These are phyloP conservation scores for Theristicus caerulescens DNA, from an alignment of 2,113 vertebrate species.

Conservation along the genomic window DNA sequence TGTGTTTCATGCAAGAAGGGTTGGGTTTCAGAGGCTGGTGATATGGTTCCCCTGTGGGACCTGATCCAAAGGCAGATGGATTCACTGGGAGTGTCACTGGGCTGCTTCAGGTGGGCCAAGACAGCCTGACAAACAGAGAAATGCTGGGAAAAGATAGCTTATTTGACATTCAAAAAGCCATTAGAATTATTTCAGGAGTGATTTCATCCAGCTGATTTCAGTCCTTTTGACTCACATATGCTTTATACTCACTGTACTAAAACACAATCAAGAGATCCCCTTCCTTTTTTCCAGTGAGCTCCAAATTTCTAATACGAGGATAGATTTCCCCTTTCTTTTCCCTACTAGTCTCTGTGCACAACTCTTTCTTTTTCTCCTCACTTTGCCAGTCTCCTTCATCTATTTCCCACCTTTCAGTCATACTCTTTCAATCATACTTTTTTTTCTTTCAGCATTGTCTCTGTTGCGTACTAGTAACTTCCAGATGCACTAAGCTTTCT, in stretches of 20 bases:
- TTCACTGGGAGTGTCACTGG: neutral
- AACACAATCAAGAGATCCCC: rapidly evolving
- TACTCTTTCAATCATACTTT: neutral
- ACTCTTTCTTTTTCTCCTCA: neutral
- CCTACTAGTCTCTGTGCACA: neutral
- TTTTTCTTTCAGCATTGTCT: neutral
- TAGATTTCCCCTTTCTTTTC: neutral
- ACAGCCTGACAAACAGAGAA: neutral
- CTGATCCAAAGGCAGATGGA: neutral
- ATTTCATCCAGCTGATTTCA: neutral
- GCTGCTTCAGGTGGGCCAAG: neutral
- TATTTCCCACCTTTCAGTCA: neutral
- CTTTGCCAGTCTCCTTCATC: neutral
- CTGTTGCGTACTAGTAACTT: neutral
- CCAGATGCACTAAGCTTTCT: neutral
- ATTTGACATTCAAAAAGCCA: neutral
- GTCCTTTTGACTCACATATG: neutral
- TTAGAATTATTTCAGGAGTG: neutral
- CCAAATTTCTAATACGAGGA: neutral
- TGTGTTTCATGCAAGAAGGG: conserved; percentile 21
- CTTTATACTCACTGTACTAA: neutral
- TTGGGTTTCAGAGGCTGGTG: conserved; percentile 5
- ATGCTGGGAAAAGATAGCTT: neutral
- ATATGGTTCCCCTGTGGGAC: neutral
- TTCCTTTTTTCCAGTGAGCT: neutral